A percentile compares a stretch with the other conserved stretches of the same genome.
These are phyloP conservation scores for Melanchra persicariae DNA, from an alignment of 2,888 invertebrate species.

Conservation along the genomic window DNA sequence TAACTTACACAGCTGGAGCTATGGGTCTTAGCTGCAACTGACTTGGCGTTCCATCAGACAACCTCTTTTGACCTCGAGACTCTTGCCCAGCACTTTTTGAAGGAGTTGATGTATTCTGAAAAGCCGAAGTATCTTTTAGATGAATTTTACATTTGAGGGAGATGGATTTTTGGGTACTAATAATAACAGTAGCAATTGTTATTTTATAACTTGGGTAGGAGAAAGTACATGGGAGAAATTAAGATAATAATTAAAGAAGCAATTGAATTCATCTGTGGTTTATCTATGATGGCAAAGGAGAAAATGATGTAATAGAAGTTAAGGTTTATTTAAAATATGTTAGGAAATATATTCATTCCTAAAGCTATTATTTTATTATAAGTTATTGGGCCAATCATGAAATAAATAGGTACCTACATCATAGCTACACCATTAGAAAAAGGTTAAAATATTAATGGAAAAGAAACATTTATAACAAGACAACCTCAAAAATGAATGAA, in stretches of 20 bases:
- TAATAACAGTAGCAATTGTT: constrained; percentile 50
- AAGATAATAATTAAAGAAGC: constrained; percentile 47
- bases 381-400: not conserved
- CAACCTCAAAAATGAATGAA: constrained; percentile 37
- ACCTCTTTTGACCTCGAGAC: constrained; percentile 83
- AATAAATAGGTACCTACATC: not conserved
- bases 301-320: not conserved
- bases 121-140: constrained; percentile 34
- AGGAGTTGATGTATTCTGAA: constrained; percentile 81
- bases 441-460: constrained; percentile 38
- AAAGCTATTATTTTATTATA: too few relatives aligned
- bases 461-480: constrained; percentile 20
- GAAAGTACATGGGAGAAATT: constrained; percentile 24
- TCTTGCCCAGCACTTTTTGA: constrained; percentile 83
- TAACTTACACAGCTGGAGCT: constrained; percentile 87
- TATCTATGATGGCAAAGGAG: constrained; percentile 8
- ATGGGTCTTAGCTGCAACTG: constrained; percentile 87
- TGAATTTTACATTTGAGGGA: not conserved
- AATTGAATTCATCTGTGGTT: constrained; percentile 24
- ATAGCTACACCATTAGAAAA: constrained; percentile 40
- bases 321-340: not conserved
- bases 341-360: too few relatives aligned
- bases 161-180: constrained; percentile 2
- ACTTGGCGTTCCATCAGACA: constrained; percentile 87
- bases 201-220: constrained; percentile 21